Percentiles rank a stretch among this genome's conserved stretches.
Conservation (phyloP, 2,888 invertebrate species). For the Spisula solida region DNA sequence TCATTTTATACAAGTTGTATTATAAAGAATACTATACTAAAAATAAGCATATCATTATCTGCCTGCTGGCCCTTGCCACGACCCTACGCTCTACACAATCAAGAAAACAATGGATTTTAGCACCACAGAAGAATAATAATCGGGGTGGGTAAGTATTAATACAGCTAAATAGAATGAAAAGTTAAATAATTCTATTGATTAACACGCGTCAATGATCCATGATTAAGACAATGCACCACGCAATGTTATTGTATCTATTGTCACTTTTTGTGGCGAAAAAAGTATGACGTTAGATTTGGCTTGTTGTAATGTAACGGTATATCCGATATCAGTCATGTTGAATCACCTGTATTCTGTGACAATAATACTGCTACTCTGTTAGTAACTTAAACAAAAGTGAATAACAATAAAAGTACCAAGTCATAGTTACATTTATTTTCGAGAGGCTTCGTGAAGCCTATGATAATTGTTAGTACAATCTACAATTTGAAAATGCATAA, state of each 20-base stretch:
- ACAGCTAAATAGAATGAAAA: neutral
- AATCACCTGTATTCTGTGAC: no score
- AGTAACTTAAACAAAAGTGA: no score
- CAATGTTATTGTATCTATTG: neutral
- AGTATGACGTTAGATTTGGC: neutral
- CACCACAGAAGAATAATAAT: neutral
- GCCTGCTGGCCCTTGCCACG: neutral
- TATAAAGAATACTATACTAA: neutral
- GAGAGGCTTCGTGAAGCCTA: no score
- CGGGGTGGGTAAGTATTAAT: neutral
- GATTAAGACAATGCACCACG: neutral
- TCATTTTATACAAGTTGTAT: neutral
- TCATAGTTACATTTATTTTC: no score
- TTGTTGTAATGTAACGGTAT: neutral
- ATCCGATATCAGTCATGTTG: neutral
- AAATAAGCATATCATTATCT: neutral
- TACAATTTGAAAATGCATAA: no score
- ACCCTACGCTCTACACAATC: neutral
- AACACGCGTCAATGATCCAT: neutral
- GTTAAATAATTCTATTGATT: neutral
- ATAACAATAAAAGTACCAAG: no score
- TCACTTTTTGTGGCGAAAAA: neutral
- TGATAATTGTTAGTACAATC: no score
- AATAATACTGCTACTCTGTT: no score
- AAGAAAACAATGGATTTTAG: slow-evolving; percentile 1